These are phyloP conservation scores for Propithecus coquereli DNA, from an alignment of 2,113 vertebrate genomes.

Conservation along the genomic window DNA sequence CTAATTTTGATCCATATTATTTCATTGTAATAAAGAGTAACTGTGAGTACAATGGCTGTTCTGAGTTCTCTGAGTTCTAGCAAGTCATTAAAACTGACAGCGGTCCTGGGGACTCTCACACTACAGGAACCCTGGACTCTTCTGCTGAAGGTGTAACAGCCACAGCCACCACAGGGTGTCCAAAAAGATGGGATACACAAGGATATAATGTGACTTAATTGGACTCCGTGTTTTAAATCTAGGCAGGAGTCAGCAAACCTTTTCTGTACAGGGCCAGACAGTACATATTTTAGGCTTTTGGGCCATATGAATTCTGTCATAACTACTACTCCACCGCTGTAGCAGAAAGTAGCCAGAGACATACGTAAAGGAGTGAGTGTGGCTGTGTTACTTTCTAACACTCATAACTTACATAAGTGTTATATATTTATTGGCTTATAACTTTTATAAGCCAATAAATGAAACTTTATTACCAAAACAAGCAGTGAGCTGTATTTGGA, in stretches of 20 bases:
- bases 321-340: not conserved
- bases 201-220: not conserved
- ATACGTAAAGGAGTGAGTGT: not conserved
- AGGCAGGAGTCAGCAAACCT: not conserved
- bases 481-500: not conserved
- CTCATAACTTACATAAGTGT: too few relatives aligned
- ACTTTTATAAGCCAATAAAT: too few relatives aligned
- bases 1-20: not conserved
- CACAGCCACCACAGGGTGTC: not conserved
- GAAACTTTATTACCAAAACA: not conserved
- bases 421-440: too few relatives aligned
- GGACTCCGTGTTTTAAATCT: not conserved
- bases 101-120: not conserved
- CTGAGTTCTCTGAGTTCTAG: not conserved
- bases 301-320: not conserved
- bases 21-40: not conserved
- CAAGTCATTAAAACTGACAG: not conserved
- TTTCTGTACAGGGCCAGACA: not conserved
- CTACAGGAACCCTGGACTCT: not conserved
- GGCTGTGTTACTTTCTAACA: not conserved
- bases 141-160: not conserved
- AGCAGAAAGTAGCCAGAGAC: not conserved
- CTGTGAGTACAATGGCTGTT: not conserved
- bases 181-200: not conserved
- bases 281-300: not conserved